phyloP scores from a whole-genome alignment of 2,797 vertebrate species.

The Adrianichthys oophorus region DNA sequence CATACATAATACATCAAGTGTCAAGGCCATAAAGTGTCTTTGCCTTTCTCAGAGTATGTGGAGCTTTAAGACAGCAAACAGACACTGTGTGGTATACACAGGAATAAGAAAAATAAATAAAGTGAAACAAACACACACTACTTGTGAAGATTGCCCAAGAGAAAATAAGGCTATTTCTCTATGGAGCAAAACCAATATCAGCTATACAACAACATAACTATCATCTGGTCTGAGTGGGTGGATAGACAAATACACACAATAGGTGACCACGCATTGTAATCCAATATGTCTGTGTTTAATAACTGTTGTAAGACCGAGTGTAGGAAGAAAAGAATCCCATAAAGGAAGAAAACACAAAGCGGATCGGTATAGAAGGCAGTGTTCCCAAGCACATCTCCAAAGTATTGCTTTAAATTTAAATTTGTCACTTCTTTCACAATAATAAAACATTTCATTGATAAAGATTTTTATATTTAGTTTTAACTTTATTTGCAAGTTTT shows the following conservation, averaged over 20 bases:
- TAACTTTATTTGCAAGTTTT: too few species aligned
- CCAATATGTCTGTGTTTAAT: neutral
- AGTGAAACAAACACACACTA: neutral
- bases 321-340: constrained; percentile 5
- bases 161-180: constrained; percentile 35
- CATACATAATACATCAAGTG: constrained; percentile 59
- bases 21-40: constrained; percentile 33
- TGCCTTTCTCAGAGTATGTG: constrained; percentile 5
- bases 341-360: too few species aligned
- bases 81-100: constrained; percentile 1
- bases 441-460: too few species aligned
- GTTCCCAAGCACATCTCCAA: too few species aligned
- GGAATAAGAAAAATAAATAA: too few species aligned
- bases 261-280: neutral
- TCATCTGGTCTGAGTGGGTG: constrained; percentile 6
- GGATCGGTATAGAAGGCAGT: too few species aligned
- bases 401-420: too few species aligned
- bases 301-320: neutral
- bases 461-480: too few species aligned
- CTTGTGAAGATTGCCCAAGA: constrained; percentile 16
- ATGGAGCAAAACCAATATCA: constrained; percentile 24
- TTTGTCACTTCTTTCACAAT: too few species aligned
- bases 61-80: constrained; percentile 14
- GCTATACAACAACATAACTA: constrained; percentile 7
- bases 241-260: neutral